phyloP scores from a whole-genome alignment of 2,113 vertebrate species.

The Lepidothrix coronata region DNA sequence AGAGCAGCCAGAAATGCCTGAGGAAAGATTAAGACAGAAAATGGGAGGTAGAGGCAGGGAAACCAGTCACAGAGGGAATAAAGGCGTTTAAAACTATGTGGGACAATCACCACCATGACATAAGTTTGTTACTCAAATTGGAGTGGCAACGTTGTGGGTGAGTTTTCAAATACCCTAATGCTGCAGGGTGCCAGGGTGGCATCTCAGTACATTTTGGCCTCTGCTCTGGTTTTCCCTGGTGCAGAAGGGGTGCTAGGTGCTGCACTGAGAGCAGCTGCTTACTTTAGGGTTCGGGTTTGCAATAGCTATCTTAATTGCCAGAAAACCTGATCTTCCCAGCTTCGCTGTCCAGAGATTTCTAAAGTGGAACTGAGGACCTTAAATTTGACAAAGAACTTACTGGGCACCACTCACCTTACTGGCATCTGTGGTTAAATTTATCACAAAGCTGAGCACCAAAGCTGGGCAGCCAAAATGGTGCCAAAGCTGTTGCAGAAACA shows the following conservation, averaged over 20 bases:
- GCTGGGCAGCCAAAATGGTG: not conserved
- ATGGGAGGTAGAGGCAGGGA: not conserved
- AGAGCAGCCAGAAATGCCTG: conserved; percentile 87
- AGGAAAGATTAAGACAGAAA: not conserved
- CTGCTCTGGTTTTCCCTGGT: not conserved
- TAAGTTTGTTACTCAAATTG: not conserved
- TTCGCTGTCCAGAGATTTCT: not conserved
- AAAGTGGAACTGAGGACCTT: not conserved
- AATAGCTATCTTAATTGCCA: not conserved
- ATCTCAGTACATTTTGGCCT: not conserved
- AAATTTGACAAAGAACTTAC: not conserved
- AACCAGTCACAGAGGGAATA: not conserved
- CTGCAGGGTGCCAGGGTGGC: accelerated
- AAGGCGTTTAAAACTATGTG: not conserved
- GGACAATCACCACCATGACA: not conserved
- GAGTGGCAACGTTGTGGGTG: not conserved
- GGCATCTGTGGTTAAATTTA: not conserved
- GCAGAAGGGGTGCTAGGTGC: not conserved
- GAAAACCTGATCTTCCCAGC: not conserved
- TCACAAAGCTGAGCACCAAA: not conserved
- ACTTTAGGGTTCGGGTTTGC: not conserved
- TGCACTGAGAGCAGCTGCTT: not conserved
- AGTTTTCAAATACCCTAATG: not conserved
- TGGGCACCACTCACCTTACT: not conserved
- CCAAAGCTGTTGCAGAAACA: not conserved